phyloP scores from a whole-genome alignment of 2,113 vertebrate genomes.

The Bungarus multicinctus region DNA sequence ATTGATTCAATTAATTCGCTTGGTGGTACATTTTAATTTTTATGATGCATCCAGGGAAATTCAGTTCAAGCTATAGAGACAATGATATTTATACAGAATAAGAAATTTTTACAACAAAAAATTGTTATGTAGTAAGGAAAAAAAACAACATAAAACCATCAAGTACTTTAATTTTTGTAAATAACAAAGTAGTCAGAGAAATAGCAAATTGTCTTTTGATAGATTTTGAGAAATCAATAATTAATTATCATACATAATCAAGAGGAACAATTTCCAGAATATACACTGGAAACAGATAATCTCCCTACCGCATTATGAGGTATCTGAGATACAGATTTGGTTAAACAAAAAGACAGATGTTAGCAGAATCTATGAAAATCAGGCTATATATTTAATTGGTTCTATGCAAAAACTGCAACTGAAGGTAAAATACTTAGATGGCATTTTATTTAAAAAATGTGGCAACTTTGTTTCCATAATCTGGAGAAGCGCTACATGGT shows the following conservation, averaged over 20 bases:
- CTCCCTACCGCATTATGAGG: not conserved
- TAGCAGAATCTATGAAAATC: not conserved
- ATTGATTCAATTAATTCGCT: not conserved
- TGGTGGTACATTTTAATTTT: not conserved
- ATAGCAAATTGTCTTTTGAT: not conserved
- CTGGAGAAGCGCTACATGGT: not conserved
- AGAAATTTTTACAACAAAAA: not conserved
- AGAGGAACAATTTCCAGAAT: not conserved
- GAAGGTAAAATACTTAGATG: not conserved
- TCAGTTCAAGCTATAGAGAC: not conserved
- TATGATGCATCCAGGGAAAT: not conserved
- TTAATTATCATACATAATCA: not conserved
- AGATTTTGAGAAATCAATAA: not conserved
- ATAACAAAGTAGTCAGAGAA: not conserved
- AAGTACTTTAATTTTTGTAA: not conserved
- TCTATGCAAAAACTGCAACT: not conserved
- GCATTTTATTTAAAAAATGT: not conserved
- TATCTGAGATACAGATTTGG: not conserved
- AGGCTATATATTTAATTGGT: not conserved
- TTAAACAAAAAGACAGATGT: not conserved
- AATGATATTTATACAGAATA: not conserved
- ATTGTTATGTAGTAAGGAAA: not conserved
- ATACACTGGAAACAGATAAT: not conserved
- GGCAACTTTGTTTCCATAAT: not conserved
- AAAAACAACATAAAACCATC: not conserved